Evolutionary conservation across 2,797 vertebrate species (phyloP).

Genomic region (Typhlichthys eigenmanni): DNA sequence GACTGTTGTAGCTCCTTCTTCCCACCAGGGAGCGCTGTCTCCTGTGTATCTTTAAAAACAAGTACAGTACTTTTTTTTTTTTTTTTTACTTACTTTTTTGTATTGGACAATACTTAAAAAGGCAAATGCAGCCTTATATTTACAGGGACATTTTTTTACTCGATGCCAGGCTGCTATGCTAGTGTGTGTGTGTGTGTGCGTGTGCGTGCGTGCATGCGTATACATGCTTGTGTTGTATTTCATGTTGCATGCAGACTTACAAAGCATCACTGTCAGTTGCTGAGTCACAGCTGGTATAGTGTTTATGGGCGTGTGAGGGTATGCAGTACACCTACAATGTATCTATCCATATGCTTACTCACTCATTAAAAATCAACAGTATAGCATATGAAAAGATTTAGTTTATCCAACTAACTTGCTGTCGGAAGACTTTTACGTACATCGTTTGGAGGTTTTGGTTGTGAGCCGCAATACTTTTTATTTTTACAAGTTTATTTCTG

Average conservation of each 20-base stretch:
- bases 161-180: too few species aligned
- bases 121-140: too few species aligned
- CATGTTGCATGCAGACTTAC: background rate
- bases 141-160: too few species aligned
- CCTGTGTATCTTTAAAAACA: conserved; percentile 14
- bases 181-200: background rate
- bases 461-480: too few species aligned
- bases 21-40: conserved; percentile 51
- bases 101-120: too few species aligned
- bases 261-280: background rate
- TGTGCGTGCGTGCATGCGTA: conserved; percentile 1
- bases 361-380: background rate
- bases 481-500: too few species aligned
- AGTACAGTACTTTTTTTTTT: background rate
- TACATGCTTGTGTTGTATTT: background rate
- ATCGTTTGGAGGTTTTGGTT: too few species aligned
- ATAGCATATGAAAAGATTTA: background rate
- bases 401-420: too few species aligned
- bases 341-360: background rate
- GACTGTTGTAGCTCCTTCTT: conserved; percentile 4
- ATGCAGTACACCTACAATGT: background rate
- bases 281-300: too few species aligned
- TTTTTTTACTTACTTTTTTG: background rate
- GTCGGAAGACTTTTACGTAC: too few species aligned
- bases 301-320: background rate